phyloP scores from a whole-genome alignment of 30 jellyfish, hydroid and myxozoan genomes.

The Catostylus mosaicus region DNA sequence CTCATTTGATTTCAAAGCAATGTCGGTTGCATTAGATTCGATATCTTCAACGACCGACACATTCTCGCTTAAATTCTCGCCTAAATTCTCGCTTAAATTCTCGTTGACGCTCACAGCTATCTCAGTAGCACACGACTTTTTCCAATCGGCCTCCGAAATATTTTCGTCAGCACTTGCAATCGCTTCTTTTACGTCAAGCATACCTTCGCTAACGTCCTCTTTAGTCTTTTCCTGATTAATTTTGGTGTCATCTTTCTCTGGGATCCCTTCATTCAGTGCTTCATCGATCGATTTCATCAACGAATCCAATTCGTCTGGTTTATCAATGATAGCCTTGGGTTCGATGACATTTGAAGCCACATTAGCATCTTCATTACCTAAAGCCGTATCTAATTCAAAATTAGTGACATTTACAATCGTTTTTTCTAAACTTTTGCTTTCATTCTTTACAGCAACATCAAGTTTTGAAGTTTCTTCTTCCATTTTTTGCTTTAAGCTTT shows the following conservation, averaged over 20 bases:
- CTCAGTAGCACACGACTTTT: background rate
- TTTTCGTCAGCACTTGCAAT: background rate
- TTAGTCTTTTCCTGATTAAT: too few relatives aligned
- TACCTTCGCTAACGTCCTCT: too few relatives aligned
- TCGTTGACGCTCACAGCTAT: background rate
- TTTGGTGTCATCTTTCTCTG: background rate
- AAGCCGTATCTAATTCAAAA: background rate
- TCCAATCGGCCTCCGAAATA: background rate
- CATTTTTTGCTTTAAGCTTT: background rate
- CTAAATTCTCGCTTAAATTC: background rate
- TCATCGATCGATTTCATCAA: slow-evolving; percentile 45
- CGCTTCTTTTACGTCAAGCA: too few relatives aligned
- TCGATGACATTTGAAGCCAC: background rate
- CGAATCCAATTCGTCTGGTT: slow-evolving; percentile 8
- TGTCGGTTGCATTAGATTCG: background rate
- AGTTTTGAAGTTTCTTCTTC: too few relatives aligned
- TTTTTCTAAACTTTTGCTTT: too few relatives aligned
- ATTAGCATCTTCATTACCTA: background rate
- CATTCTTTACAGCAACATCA: too few relatives aligned
- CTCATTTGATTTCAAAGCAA: background rate
- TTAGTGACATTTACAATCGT: background rate
- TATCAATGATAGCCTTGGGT: background rate
- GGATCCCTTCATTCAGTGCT: slow-evolving; percentile 18
- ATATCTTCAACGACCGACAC: background rate
- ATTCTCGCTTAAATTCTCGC: background rate